Evolutionary conservation across 1,140 invertebrate species (phyloP).

Genomic region (Drosophila pachea): DNA sequence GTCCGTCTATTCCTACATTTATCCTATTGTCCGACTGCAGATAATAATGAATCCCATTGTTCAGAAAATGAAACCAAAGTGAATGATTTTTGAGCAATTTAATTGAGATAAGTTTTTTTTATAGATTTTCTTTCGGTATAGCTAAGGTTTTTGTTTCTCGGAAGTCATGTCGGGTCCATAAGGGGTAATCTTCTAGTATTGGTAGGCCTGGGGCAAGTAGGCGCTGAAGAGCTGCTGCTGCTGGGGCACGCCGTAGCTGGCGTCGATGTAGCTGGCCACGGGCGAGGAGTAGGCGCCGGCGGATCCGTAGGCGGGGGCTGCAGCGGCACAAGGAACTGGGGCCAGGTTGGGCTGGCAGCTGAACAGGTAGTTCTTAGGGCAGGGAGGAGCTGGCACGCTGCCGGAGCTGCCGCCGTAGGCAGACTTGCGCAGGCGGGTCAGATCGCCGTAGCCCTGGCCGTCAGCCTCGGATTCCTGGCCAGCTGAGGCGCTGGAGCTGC

Average conservation of each 20-base stretch:
- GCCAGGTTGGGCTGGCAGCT: conserved; percentile 73
- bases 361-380: conserved; percentile 74
- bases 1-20: no score
- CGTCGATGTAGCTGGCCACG: conserved; percentile 51
- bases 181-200: conserved; percentile 44
- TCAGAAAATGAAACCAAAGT: background rate
- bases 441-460: conserved; percentile 50
- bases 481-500: conserved; percentile 15
- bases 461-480: conserved; percentile 49
- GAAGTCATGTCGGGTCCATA: conserved; percentile 18
- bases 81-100: conserved; percentile 28
- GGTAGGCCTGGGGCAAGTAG: conserved; percentile 56
- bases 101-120: conserved; percentile 53
- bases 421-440: conserved; percentile 65
- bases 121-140: conserved; percentile 32
- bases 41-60: background rate
- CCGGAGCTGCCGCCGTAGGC: conserved; percentile 65
- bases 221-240: conserved; percentile 45
- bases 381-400: conserved; percentile 64
- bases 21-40: no score
- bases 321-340: conserved; percentile 65
- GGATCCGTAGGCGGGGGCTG: conserved; percentile 61
- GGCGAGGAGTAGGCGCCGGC: conserved; percentile 67
- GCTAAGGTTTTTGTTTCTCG: conserved; percentile 39
- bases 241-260: conserved; percentile 61